Conservation (phyloP, 2,797 vertebrate genomes). For the Decapterus maruadsi region DNA sequence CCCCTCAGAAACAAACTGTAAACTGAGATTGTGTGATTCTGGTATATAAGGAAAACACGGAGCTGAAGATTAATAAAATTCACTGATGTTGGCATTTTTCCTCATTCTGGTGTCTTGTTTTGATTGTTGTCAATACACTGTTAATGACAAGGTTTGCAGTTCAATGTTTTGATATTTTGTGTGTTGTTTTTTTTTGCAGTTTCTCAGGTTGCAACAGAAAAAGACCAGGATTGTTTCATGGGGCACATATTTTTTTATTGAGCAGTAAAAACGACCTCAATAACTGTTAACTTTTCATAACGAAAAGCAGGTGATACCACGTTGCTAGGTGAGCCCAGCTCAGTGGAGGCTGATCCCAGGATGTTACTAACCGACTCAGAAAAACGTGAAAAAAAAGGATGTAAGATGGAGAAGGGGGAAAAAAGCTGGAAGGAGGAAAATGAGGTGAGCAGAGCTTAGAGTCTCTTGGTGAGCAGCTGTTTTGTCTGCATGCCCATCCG, state of each 20-base stretch:
- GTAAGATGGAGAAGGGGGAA: constrained; percentile 50
- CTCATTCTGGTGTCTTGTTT: constrained; percentile 54
- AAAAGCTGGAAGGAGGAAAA: constrained; percentile 61
- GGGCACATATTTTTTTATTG: constrained; percentile 82
- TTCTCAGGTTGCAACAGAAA: constrained; percentile 27
- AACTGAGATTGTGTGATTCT: constrained; percentile 77
- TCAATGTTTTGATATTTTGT: not conserved
- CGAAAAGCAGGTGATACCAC: constrained; percentile 81
- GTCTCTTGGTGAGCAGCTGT: constrained; percentile 79
- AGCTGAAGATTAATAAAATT: constrained; percentile 88
- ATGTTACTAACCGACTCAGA: constrained; percentile 82
- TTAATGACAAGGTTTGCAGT: no score
- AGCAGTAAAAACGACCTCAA: constrained; percentile 75
- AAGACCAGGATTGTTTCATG: constrained; percentile 68
- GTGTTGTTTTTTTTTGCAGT: not conserved
- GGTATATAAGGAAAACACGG: constrained; percentile 77
- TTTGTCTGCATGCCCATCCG: constrained; percentile 69
- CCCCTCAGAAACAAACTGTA: constrained; percentile 80
- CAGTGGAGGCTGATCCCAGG: constrained; percentile 84
- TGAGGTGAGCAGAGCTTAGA: constrained; percentile 79
- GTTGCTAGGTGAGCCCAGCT: constrained; percentile 71
- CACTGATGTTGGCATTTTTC: constrained; percentile 84
- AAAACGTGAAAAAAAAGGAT: constrained; percentile 67
- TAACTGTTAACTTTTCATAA: constrained; percentile 78
- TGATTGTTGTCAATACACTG: not conserved